A percentile compares a stretch with the other conserved stretches of the same genome.
Evolutionary conservation across 2,113 vertebrate genomes (phyloP).

Genomic region (Upupa epops): DNA sequence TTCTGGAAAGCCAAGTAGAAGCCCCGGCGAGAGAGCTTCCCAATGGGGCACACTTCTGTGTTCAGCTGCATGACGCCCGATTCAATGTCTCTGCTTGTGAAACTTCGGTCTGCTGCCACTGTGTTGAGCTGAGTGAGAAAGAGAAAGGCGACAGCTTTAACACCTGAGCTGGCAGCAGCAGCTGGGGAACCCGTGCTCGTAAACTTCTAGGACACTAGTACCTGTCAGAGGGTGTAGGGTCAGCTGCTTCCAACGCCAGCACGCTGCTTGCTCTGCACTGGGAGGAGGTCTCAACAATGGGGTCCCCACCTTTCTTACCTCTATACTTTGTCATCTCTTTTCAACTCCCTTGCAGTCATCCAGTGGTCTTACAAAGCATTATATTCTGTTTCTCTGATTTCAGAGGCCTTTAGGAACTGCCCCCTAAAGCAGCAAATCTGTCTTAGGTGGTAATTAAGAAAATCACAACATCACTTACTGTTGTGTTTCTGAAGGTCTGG

Average conservation of each 20-base stretch:
- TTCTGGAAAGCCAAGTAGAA: conserved; percentile 83
- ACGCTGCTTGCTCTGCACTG: background rate
- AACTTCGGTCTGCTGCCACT: conserved; percentile 78
- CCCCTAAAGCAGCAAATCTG: background rate
- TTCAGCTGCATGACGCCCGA: conserved; percentile 71
- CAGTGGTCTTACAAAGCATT: background rate
- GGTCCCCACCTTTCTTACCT: background rate
- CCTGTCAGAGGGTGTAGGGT: background rate
- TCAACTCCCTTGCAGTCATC: background rate
- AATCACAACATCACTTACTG: background rate
- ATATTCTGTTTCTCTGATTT: background rate
- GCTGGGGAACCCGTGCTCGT: background rate
- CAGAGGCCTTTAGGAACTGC: background rate
- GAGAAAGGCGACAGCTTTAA: background rate
- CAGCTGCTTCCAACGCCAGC: background rate
- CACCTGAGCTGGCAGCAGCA: background rate
- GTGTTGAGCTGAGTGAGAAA: conserved; percentile 71
- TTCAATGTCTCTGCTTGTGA: conserved; percentile 73
- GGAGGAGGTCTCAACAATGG: background rate
- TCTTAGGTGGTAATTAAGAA: background rate
- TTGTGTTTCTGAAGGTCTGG: background rate
- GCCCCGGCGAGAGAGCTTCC: conserved; percentile 72
- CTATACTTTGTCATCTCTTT: background rate
- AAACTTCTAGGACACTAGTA: background rate
- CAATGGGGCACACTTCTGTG: conserved; percentile 70